These are phyloP conservation scores for Theonella swinhoei DNA, from an alignment of 37 sponge, comb jelly and placozoan genomes.

Conservation along the genomic window DNA sequence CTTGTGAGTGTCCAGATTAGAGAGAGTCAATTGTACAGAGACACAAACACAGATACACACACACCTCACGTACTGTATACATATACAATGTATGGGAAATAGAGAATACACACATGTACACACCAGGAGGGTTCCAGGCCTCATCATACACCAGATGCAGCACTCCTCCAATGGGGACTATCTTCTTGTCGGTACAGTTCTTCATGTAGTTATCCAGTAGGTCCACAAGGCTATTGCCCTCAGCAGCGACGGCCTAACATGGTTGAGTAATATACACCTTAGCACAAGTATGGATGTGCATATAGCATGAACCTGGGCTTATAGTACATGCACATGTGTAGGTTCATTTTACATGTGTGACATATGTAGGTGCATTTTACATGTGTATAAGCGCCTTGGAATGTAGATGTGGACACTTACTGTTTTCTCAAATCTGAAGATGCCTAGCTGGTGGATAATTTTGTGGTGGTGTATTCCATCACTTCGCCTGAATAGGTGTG, in stretches of 20 bases:
- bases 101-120: background rate
- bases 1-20: too few species aligned
- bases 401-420: slow-evolving; percentile 45
- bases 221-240: slow-evolving; percentile 54
- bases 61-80: too few species aligned
- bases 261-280: too few species aligned
- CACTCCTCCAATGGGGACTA: slow-evolving; percentile 65
- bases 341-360: background rate
- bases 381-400: too few species aligned
- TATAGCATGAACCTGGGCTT: background rate
- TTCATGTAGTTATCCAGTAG: slow-evolving; percentile 71
- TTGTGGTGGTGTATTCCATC: slow-evolving; percentile 72
- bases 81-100: too few species aligned
- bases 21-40: too few species aligned
- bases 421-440: slow-evolving; percentile 58
- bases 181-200: slow-evolving; percentile 49
- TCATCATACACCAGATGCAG: slow-evolving; percentile 58
- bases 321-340: background rate
- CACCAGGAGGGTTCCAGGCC: slow-evolving; percentile 78
- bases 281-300: background rate
- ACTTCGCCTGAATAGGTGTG: slow-evolving; percentile 36
- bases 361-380: background rate
- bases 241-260: slow-evolving; percentile 44
- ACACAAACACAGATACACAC: too few species aligned
- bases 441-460: slow-evolving; percentile 18